Base-by-base conservation (phyloP, 1,140 invertebrate genomes). In the Episyrphus balteatus region DNA sequence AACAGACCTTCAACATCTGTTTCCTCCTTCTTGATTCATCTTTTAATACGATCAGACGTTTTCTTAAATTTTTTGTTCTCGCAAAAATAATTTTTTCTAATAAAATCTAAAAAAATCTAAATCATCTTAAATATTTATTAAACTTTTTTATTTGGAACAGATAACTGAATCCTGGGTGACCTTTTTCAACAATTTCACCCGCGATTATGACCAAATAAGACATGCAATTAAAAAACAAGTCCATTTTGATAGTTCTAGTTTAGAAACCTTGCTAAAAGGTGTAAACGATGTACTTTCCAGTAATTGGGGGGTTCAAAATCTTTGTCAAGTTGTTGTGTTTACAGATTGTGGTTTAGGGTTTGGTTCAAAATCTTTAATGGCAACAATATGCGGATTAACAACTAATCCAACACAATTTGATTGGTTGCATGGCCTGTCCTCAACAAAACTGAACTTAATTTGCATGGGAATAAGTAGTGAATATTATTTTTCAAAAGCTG, bases 121-220 rank as follows among this genome's bases (percentile, higher is more conserved):
- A n/a, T n/a, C n/a, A n/a, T n/a, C n/a, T n/a, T n/a, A n/a, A n/a
- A n/a, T n/a, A n/a, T n/a, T n/a, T n/a, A n/a, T n/a, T n/a, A n/a
- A n/a, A n/a, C n/a, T n/a, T n/a, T n/a, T n/a, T n/a, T n/a, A n/a
- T n/a, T n/a, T n/a, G n/a, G n/a, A n/a, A n/a, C n/a, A n/a, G n/a
- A n/a, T n/a, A n/a, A n/a, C n/a, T n/a, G n/a, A n/a, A n/a, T 77
- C 91, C n/a, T 67, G 96, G 69, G 86, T 95, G 2, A 74, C 82
- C 0, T 94, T 87, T 66, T 89, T 88, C 38, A 61, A 66, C 31
- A 65, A 68, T 26, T 68, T 68, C 40, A 68, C 66, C 0, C 46
- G 66, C 0, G 66, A 68, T 37, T 68, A 68, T 42, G 63, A 65
- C 39, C 56, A 56, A 43, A 59, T 67, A 32, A 54, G 62, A 0